phyloP scores from a whole-genome alignment of 2,797 vertebrate genomes.

The Phalloptychus januarius region DNA sequence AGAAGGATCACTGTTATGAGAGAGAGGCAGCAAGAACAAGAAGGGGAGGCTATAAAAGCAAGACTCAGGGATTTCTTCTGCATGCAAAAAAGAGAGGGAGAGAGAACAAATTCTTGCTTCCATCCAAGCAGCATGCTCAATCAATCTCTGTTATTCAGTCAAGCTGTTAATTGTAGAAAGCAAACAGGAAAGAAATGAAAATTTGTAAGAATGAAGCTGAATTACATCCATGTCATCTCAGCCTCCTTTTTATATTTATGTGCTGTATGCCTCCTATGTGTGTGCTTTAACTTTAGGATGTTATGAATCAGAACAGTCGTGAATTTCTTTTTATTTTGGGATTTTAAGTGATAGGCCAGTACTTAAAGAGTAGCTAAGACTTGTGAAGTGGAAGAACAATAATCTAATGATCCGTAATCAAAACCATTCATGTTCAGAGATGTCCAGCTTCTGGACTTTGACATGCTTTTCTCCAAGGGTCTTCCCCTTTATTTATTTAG shows the following conservation, averaged over 20 bases:
- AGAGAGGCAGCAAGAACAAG: slow-evolving; percentile 48
- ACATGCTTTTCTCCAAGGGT: neutral
- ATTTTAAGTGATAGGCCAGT: neutral
- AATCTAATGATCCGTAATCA: neutral
- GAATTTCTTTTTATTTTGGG: neutral
- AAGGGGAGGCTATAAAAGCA: slow-evolving; percentile 41
- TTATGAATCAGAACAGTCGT: neutral
- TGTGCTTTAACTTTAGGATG: neutral
- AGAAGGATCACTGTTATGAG: slow-evolving; percentile 57
- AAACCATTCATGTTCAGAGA: neutral
- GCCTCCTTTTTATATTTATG: neutral
- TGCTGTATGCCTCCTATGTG: neutral
- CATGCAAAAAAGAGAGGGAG: slow-evolving; percentile 26
- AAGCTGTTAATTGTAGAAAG: slow-evolving; percentile 19
- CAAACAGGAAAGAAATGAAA: slow-evolving; percentile 15
- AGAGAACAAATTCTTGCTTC: slow-evolving; percentile 9
- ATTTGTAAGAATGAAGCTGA: slow-evolving; percentile 7
- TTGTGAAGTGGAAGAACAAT: neutral
- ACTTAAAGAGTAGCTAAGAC: neutral
- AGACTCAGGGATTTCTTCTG: slow-evolving; percentile 22
- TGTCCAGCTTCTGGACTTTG: neutral
- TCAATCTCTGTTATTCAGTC: slow-evolving; percentile 13
- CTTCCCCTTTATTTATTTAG: neutral
- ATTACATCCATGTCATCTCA: slow-evolving; percentile 25
- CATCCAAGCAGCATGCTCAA: slow-evolving; percentile 15